Percentiles rank a stretch among this genome's conserved stretches.
Evolutionary conservation across 2,113 vertebrate species (phyloP).

Genomic region (Bubo scandiacus): DNA sequence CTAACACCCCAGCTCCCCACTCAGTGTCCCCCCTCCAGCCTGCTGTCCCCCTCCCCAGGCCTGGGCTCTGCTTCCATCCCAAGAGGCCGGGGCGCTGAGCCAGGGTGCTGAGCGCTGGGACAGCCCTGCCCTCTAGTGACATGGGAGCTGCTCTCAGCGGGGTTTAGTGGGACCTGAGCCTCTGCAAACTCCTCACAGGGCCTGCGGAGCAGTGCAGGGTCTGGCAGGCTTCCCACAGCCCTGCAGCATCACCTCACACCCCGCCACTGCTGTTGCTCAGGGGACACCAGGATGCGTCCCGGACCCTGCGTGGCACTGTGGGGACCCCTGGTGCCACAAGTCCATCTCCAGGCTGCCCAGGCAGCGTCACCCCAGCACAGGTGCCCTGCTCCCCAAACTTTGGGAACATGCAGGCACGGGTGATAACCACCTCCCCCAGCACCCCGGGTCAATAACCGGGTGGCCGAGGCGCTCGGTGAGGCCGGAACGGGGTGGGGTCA

Average conservation of each 20-base stretch:
- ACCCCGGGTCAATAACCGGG: slow-evolving; percentile 7
- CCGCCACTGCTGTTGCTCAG: fast-evolving
- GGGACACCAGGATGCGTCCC: fast-evolving
- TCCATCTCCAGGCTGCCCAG: fast-evolving
- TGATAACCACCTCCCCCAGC: neutral
- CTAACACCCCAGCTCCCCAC: fast-evolving
- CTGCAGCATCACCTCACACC: neutral
- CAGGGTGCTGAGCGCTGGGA: neutral
- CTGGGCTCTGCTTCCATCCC: neutral
- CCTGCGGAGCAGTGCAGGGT: fast-evolving
- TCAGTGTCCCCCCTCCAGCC: neutral
- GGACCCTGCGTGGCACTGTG: neutral
- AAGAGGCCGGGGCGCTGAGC: fast-evolving
- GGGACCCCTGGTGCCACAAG: neutral
- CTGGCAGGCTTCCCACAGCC: neutral
- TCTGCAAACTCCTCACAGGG: fast-evolving
- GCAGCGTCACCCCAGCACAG: neutral
- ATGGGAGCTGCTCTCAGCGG: neutral
- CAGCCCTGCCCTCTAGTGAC: slow-evolving; percentile 11
- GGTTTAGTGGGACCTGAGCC: neutral
- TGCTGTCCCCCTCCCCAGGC: fast-evolving
- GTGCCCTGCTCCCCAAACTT: neutral
- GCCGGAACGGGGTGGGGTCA: neutral
- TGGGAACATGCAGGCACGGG: fast-evolving
- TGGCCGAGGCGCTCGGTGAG: neutral